Base-by-base conservation (phyloP, 2,797 vertebrate genomes). In the Pseudochromis fuscus region DNA sequence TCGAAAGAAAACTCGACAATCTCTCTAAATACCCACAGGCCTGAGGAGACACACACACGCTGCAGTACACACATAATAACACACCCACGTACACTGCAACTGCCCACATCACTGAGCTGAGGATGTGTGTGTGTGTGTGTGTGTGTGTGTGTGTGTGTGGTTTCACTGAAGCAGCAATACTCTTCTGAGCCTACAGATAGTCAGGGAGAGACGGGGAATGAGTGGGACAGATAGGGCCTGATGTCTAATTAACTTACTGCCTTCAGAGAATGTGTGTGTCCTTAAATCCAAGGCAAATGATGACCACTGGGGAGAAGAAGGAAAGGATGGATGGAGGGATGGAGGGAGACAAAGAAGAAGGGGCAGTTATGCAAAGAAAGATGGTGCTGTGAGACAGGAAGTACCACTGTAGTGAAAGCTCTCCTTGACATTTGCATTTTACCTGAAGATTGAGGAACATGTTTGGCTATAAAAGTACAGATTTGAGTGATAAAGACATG, bases 231-330 rank as follows among this genome's bases (percentile, higher is more conserved):
- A 79, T 68, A 82, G 55, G 70, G 53, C 52, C 72, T 15, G 24
- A 45, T 82, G 81, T 87, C 80, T 84, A 89, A 90, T 91, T 88
- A 92, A 83, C 82, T 81, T 27, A 69, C 69, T 82, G 86, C 82
- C 85, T 88, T 87, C 58, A 65, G 83, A 83, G 78, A 61, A 81
- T 75, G 55, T 59, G 59, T 33, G 58, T 81, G 84, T 84, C 78
- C 74, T 77, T 81, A 87, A 78, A 84, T 82, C 72, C 65, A 81
- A 82, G 61, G 79, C 79, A 87, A 88, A 83, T 74, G 70, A 86
- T 89, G 86, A 85, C 75, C 80, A 68, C 46, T 77, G 75, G 58
- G 81, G 40, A 50, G 38, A 49, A 50, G 38, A 49, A n/a, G 12
- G 11, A 15, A 16, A 31, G 18, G 50, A 35, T n/a, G n/a, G n/a